Conservation (phyloP, 2,888 invertebrate species). For the Fabriciana adippe region DNA sequence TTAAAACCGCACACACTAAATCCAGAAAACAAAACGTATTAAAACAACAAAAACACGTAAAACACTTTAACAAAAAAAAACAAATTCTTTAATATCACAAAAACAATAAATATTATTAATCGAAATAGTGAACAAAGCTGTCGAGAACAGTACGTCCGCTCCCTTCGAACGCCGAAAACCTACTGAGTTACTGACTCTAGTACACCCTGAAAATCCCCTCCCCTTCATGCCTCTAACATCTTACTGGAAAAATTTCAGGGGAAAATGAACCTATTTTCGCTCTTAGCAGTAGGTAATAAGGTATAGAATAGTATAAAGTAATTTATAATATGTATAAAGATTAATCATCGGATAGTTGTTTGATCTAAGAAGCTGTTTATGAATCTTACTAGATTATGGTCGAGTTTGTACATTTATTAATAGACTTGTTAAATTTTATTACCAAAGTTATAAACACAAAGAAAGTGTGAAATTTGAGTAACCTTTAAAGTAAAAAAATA, state of each 20-base stretch:
- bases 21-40: background rate
- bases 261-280: constrained; percentile 15
- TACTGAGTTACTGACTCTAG: constrained; percentile 30
- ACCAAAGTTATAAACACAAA: background rate
- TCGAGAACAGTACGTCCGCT: constrained; percentile 13
- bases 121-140: constrained; percentile 4
- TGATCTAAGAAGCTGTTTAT: constrained; percentile 37
- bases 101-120: constrained; percentile 11
- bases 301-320: constrained; percentile 10
- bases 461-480: too few relatives aligned
- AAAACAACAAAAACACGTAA: background rate
- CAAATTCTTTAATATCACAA: background rate
- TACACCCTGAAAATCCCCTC: constrained; percentile 32
- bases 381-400: constrained; percentile 33
- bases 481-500: too few relatives aligned
- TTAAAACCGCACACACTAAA: constrained; percentile 6
- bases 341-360: constrained; percentile 39
- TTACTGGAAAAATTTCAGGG: constrained; percentile 38
- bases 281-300: constrained; percentile 14
- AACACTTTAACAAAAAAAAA: constrained; percentile 5
- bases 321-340: constrained; percentile 21
- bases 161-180: constrained; percentile 22
- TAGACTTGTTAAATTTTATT: constrained; percentile 10
- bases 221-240: constrained; percentile 34
- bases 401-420: constrained; percentile 23